phyloP scores from a whole-genome alignment of 2,113 vertebrate species.

The Saguinus midas region DNA sequence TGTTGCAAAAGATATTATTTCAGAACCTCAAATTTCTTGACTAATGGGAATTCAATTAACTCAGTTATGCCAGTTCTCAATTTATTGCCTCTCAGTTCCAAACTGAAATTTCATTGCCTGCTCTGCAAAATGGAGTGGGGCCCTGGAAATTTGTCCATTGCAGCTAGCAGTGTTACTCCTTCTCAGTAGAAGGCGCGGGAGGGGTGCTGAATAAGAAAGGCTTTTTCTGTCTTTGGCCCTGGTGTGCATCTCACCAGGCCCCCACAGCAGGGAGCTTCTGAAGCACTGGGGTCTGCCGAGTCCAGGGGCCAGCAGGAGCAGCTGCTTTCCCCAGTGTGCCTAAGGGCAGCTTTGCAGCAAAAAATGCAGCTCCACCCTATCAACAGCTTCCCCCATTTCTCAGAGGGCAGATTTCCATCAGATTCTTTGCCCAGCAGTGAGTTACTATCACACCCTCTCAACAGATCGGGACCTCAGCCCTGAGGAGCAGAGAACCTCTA shows the following conservation, averaged over 20 bases:
- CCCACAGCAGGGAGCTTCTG: no score
- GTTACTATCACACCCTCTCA: not conserved
- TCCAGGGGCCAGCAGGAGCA: not conserved
- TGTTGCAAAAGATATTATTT: no score
- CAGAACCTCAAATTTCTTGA: not conserved
- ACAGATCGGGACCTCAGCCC: not conserved
- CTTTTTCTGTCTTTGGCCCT: not conserved
- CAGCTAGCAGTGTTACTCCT: not conserved
- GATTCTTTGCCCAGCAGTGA: not conserved
- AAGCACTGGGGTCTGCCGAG: not conserved
- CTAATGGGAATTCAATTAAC: not conserved
- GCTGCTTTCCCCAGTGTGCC: not conserved
- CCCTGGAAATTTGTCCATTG: not conserved
- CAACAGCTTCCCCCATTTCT: not conserved
- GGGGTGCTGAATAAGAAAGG: not conserved
- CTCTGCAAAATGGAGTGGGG: not conserved
- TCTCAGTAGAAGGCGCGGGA: not conserved
- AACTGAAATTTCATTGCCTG: not conserved
- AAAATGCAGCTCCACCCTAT: not conserved
- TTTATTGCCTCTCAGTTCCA: not conserved
- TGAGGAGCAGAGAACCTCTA: not conserved
- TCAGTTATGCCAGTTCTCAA: not conserved
- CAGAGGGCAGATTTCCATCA: not conserved
- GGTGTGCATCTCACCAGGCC: not conserved
- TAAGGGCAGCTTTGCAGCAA: not conserved